These are phyloP conservation scores for Grammomys surdaster DNA, from an alignment of 2,113 vertebrate species.

Conservation along the genomic window DNA sequence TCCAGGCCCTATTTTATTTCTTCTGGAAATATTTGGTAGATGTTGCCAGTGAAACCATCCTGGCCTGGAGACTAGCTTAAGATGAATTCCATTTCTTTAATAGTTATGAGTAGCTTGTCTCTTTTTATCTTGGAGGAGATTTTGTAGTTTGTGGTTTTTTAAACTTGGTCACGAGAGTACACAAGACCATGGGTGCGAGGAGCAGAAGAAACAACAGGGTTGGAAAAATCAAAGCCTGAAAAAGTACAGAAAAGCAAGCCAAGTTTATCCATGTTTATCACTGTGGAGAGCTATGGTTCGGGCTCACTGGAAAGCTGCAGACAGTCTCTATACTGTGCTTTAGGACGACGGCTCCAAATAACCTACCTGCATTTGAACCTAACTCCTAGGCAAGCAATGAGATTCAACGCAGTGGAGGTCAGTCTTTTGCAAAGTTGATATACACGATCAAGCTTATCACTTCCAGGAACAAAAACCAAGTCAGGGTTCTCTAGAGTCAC, in stretches of 20 bases:
- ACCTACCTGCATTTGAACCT: background rate
- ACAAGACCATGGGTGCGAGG: background rate
- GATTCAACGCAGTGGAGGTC: no score
- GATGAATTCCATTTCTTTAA: background rate
- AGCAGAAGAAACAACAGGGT: background rate
- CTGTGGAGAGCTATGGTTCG: background rate
- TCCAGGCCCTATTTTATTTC: background rate
- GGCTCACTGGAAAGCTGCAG: background rate
- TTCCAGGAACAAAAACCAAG: background rate
- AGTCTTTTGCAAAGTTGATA: background rate
- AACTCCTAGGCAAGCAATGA: background rate
- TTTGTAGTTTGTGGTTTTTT: background rate
- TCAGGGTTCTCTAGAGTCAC: no score
- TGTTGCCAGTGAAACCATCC: background rate
- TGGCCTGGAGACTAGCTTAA: background rate
- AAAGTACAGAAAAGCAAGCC: background rate
- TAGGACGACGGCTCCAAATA: background rate
- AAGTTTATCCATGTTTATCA: background rate
- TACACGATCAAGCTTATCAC: background rate
- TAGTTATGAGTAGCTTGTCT: background rate
- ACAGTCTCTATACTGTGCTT: background rate
- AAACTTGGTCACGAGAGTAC: background rate
- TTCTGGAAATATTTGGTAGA: background rate
- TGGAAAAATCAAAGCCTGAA: background rate
- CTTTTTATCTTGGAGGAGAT: background rate